A percentile compares a stretch with the other conserved stretches of the same genome.
phyloP scores from a whole-genome alignment of 1,140 invertebrate genomes.

The Charaxes varanes region DNA sequence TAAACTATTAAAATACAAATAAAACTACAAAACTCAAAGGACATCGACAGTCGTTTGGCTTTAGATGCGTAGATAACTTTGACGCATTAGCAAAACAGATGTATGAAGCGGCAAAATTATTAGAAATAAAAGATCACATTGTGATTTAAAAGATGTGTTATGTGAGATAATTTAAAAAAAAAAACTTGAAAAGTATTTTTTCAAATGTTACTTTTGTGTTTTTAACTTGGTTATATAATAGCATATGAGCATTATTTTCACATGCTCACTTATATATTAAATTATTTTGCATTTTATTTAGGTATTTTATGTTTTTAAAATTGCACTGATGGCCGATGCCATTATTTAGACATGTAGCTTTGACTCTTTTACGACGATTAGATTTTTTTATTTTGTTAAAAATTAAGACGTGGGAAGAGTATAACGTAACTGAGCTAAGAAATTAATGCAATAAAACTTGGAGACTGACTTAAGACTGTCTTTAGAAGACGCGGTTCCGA shows the following conservation, averaged over 20 bases:
- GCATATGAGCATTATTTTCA: slow-evolving; percentile 32
- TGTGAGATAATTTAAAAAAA: slow-evolving; percentile 63
- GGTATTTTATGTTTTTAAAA: slow-evolving; percentile 35
- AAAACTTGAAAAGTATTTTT: slow-evolving; percentile 69
- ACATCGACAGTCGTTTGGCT: slow-evolving; percentile 8
- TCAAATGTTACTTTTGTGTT: slow-evolving; percentile 65
- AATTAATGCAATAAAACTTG: slow-evolving; percentile 70
- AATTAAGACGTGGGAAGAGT: slow-evolving; percentile 20
- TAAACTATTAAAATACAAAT: too few species aligned
- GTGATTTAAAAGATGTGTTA: slow-evolving; percentile 70
- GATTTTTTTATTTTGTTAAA: slow-evolving; percentile 30
- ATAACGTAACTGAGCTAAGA: slow-evolving; percentile 40
- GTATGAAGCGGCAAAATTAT: slow-evolving; percentile 40
- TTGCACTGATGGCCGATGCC: slow-evolving; percentile 13
- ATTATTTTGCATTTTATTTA: slow-evolving; percentile 58
- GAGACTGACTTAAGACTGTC: slow-evolving; percentile 72
- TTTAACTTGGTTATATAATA: slow-evolving; percentile 54
- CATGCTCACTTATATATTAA: slow-evolving; percentile 49
- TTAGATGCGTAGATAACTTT: too few species aligned
- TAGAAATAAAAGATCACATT: slow-evolving; percentile 55
- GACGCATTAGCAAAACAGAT: slow-evolving; percentile 29
- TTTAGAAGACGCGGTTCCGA: slow-evolving; percentile 45
- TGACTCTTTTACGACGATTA: slow-evolving; percentile 29
- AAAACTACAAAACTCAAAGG: too few species aligned
- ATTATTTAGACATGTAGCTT: slow-evolving; percentile 20